Evolutionary conservation across 1,140 invertebrate genomes (phyloP).

Genomic region (Polypedilum vanderplanki): DNA sequence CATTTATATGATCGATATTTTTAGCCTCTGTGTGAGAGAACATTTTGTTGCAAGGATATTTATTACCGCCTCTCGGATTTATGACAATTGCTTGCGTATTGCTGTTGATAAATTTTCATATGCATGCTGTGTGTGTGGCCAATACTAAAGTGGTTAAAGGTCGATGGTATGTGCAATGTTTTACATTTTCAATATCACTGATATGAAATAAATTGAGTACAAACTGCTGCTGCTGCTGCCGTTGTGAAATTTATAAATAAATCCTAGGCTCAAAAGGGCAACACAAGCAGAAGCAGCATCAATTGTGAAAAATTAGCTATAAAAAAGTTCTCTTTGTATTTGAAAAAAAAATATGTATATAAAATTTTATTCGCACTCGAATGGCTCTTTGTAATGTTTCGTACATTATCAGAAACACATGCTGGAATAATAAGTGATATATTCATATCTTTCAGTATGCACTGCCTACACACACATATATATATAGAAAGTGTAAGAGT

Average conservation of each 20-base stretch:
- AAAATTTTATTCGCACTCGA: background rate
- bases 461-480: background rate
- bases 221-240: background rate
- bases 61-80: slow-evolving; percentile 4
- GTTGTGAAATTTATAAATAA: background rate
- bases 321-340: background rate
- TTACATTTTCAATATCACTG: background rate
- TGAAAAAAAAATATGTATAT: background rate
- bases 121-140: too few species aligned
- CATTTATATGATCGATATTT: slow-evolving; percentile 6
- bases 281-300: too few species aligned
- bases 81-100: slow-evolving; percentile 17
- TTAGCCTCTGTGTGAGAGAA: background rate
- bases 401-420: slow-evolving; percentile 18
- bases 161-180: background rate
- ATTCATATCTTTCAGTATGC: background rate
- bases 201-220: background rate
- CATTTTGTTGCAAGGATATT: background rate
- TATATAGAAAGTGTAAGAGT: too few species aligned
- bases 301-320: too few species aligned
- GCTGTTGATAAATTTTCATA: slow-evolving; percentile 7
- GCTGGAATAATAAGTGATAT: slow-evolving; percentile 18
- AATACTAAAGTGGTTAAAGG: background rate
- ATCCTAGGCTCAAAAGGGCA: background rate
- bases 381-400: slow-evolving; percentile 11